Evolutionary conservation across 2,113 vertebrate genomes (phyloP).

Genomic region (Plotosus lineatus): DNA sequence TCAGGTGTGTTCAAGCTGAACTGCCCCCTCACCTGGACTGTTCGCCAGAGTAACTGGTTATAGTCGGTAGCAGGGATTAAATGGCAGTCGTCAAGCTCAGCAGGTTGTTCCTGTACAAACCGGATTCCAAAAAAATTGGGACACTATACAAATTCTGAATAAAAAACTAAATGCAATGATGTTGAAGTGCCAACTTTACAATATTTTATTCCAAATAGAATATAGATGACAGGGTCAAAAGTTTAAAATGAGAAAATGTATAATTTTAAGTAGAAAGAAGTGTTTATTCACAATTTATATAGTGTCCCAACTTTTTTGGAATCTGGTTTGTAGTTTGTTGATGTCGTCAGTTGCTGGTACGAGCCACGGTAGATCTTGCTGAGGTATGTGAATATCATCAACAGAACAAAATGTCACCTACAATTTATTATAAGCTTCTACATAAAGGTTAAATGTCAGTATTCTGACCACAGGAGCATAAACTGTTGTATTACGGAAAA

Average conservation of each 20-base stretch:
- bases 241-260: too few species aligned
- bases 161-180: too few species aligned
- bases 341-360: background rate
- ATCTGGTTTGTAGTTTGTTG: background rate
- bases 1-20: background rate
- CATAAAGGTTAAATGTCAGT: background rate
- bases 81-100: background rate
- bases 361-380: background rate
- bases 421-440: background rate
- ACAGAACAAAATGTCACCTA: background rate
- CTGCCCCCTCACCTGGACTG: background rate
- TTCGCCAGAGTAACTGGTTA: background rate
- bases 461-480: background rate
- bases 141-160: too few species aligned
- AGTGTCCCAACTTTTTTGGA: too few species aligned
- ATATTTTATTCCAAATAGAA: too few species aligned
- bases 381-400: background rate
- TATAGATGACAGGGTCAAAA: too few species aligned
- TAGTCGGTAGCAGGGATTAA: background rate
- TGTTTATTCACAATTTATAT: too few species aligned
- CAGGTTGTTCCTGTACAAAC: background rate
- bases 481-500: background rate
- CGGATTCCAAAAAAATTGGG: too few species aligned
- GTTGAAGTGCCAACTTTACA: too few species aligned
- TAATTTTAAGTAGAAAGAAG: too few species aligned